These are phyloP conservation scores for Struthidea cinerea DNA, from an alignment of 2,113 vertebrate genomes.

Conservation along the genomic window DNA sequence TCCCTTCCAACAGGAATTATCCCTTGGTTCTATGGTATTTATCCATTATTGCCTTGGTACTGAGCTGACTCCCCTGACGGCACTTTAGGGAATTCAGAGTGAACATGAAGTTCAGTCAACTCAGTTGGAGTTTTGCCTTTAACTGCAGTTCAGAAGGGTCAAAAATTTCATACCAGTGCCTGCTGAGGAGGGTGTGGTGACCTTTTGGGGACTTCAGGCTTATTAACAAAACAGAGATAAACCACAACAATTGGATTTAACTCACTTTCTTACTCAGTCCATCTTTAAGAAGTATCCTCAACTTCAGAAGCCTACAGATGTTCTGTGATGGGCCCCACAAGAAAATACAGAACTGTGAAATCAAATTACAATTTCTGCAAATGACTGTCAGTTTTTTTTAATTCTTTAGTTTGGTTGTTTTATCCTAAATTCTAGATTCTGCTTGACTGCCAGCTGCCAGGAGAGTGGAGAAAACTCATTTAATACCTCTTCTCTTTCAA, in stretches of 20 bases:
- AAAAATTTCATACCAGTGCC: not conserved
- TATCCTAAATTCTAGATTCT: not conserved
- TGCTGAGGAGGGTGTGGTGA: not conserved
- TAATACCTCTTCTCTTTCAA: not conserved
- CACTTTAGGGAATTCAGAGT: not conserved
- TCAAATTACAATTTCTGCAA: not conserved
- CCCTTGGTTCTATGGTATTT: not conserved
- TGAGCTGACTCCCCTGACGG: not conserved
- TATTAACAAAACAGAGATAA: not conserved
- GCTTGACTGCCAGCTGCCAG: not conserved
- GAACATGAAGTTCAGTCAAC: not conserved
- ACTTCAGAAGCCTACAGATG: not conserved
- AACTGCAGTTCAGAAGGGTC: not conserved
- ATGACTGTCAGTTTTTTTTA: not conserved
- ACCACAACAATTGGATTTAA: not conserved
- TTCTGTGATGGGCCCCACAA: fast-evolving
- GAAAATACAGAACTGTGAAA: not conserved
- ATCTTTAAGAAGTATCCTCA: not conserved
- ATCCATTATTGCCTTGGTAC: not conserved
- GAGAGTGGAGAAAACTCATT: not conserved
- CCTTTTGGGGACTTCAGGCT: not conserved
- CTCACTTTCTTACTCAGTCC: not conserved
- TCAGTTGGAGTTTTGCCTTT: not conserved
- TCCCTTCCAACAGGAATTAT: not conserved
- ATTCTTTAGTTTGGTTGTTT: not conserved